Base-by-base conservation (phyloP, 1,140 invertebrate species). In the Hyphantria cunea region DNA sequence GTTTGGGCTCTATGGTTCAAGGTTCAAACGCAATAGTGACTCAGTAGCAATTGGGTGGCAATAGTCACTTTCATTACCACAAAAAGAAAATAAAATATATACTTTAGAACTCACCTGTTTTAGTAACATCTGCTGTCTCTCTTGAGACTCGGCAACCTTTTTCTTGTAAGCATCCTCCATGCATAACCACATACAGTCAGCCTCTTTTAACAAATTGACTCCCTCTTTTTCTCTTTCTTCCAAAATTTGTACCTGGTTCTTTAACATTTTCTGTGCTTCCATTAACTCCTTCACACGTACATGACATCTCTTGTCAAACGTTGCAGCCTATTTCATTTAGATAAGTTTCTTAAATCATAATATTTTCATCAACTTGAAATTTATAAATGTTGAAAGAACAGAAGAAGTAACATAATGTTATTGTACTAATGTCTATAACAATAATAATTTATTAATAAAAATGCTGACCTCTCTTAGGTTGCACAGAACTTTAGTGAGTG, bases 121-220 rank as follows among this genome's bases (percentile, higher is more conserved):
- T 11, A 78, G 17, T 9, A 86, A 62, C 11, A 47, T 55, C 25
- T 78, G 74, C 45, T 86, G 79, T 25, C 73, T 78, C 8, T 82
- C 77, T 14, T 74, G 50, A 14, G 82, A 83, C 9, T 85, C 75
- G 0, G 53, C 63, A 0, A 90, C 63, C 64, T 86, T 86, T 25
- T 79, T 78, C 51, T 86, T 87, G 48, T 90, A 88, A 6, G 74
- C 47, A 11, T 77, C 70, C 45, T 90, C 84, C 87, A 90, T 90
- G 47, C 75, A 78, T 0, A 76, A 68, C 87, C 87, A 90, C 76
- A 90, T 86, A 25, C 70, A 72, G 37, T 90, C 86, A 1, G 87
- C 86, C 61, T 87, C 64, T 52, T 81, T 84, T 32, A 90, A 32
- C 42, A 84, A 42, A 9, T 72, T 34, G 6, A 70, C 37, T 7